Conservation (phyloP, 2,797 vertebrate species). For the Acanthurus leucopareius region DNA sequence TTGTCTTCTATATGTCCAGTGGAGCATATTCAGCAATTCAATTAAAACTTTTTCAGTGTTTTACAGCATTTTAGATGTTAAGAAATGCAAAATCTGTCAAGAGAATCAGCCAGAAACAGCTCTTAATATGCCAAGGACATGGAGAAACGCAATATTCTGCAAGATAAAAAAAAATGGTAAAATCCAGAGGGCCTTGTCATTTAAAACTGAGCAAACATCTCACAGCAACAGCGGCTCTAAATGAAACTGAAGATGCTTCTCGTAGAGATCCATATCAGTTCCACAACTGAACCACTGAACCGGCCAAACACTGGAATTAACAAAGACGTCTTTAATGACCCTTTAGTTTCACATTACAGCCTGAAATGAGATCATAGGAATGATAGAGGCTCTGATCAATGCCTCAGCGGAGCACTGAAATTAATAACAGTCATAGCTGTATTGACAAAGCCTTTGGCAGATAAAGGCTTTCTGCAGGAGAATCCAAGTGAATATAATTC, state of each 20-base stretch:
- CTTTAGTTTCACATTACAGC: slow-evolving; percentile 79
- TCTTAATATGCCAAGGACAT: slow-evolving; percentile 4
- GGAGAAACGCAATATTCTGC: slow-evolving; percentile 22
- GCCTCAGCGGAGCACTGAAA: slow-evolving; percentile 68
- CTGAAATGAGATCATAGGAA: slow-evolving; percentile 79
- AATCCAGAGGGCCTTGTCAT: slow-evolving; percentile 43
- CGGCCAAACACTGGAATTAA: slow-evolving; percentile 65
- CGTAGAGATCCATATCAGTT: slow-evolving; percentile 40
- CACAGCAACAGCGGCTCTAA: slow-evolving; percentile 27
- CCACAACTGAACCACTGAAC: slow-evolving; percentile 49
- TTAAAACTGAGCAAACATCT: slow-evolving; percentile 53
- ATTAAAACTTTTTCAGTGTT: slow-evolving; percentile 4
- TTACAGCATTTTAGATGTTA: slow-evolving; percentile 4
- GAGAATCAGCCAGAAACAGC: background rate
- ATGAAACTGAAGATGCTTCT: slow-evolving; percentile 71
- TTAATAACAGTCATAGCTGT: slow-evolving; percentile 76
- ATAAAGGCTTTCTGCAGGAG: slow-evolving; percentile 43
- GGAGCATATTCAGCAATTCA: background rate
- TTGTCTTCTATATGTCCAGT: background rate
- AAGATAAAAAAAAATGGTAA: slow-evolving; percentile 2
- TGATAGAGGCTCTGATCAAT: slow-evolving; percentile 73
- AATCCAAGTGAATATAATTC: slow-evolving; percentile 36
- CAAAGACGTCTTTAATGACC: slow-evolving; percentile 79
- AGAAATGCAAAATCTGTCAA: background rate
- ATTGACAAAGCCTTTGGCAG: slow-evolving; percentile 73